Percentiles rank a stretch among this genome's conserved stretches.
Conservation (phyloP, 2,888 invertebrate species). For the Junonia oenone region DNA sequence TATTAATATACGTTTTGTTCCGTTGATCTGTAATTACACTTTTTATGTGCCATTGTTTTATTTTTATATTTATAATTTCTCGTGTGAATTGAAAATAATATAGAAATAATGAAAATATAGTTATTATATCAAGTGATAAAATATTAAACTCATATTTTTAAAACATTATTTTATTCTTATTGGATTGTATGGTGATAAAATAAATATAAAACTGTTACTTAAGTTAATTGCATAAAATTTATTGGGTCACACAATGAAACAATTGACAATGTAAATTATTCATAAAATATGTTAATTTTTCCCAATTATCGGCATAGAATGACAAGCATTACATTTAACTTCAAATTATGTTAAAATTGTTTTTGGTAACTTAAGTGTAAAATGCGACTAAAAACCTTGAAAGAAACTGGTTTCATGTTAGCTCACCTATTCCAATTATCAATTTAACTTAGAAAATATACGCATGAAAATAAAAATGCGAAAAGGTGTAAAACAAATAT, state of each 20-base stretch:
- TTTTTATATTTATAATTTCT: too few species aligned
- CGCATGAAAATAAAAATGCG: slow-evolving; percentile 7
- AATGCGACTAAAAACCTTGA: slow-evolving; percentile 24
- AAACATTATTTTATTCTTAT: background rate
- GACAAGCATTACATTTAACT: slow-evolving; percentile 6
- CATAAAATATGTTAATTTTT: background rate
- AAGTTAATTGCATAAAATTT: too few species aligned
- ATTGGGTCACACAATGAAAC: background rate
- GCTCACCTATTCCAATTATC: slow-evolving; percentile 24
- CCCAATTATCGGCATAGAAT: background rate
- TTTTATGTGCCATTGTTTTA: too few species aligned
- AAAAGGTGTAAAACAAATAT: slow-evolving; percentile 20
- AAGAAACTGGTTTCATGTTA: slow-evolving; percentile 26
- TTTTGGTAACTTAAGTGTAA: background rate
- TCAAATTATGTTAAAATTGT: background rate
- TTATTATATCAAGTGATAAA: too few species aligned
- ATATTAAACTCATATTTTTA: too few species aligned
- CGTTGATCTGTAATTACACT: too few species aligned
- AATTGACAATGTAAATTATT: background rate
- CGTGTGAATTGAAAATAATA: too few species aligned
- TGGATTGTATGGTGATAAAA: too few species aligned
- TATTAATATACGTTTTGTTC: too few species aligned
- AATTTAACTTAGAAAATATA: slow-evolving; percentile 24
- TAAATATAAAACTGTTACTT: too few species aligned
- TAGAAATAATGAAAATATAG: too few species aligned